phyloP scores from a whole-genome alignment of 2,797 vertebrate species.

The Glyptemys insculpta region DNA sequence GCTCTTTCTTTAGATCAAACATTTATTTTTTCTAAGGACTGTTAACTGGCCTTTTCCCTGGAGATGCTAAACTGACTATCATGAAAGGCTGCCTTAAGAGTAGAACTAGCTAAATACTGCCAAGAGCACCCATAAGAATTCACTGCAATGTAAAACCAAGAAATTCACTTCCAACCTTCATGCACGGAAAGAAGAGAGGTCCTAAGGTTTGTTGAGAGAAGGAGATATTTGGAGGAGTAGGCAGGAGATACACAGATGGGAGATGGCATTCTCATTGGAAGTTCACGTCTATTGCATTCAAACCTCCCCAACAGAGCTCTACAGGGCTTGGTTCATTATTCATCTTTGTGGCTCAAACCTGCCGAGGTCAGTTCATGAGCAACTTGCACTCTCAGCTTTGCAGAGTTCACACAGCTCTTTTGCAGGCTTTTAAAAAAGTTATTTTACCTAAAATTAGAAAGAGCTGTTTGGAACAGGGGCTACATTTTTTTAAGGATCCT shows the following conservation, averaged over 20 bases:
- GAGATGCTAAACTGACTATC: neutral
- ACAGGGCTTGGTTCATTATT: neutral
- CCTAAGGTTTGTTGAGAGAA: neutral
- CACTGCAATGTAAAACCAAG: neutral
- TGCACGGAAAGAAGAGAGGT: neutral
- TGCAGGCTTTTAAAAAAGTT: neutral
- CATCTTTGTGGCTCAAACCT: neutral
- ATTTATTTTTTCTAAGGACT: neutral
- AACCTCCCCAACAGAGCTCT: neutral
- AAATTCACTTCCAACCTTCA: neutral
- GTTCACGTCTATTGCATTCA: neutral
- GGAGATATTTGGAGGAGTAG: neutral
- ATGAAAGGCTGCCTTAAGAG: neutral
- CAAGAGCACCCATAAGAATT: neutral
- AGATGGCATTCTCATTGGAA: neutral
- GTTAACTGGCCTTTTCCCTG: neutral
- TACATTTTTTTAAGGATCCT: neutral
- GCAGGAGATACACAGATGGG: neutral
- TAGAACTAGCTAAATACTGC: neutral
- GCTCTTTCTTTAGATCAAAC: neutral
- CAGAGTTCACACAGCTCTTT: neutral
- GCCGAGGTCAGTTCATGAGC: neutral
- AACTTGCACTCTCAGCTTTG: neutral
- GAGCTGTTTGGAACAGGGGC: neutral
- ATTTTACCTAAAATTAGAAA: conserved; percentile 1